phyloP scores from a whole-genome alignment of 2,888 invertebrate genomes.

The Piscicola geometra region DNA sequence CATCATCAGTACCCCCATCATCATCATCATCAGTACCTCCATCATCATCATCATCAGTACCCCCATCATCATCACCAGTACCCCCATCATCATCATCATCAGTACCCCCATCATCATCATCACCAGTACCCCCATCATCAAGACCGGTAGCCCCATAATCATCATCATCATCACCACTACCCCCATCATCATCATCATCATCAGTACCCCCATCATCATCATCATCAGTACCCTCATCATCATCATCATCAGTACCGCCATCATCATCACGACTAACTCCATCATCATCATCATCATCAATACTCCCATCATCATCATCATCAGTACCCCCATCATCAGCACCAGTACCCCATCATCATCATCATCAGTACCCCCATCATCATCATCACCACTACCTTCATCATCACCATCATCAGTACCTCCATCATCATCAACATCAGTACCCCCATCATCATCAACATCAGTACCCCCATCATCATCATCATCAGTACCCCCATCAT shows the following conservation, averaged over 20 bases:
- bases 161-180: conserved; percentile 61
- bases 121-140: too few relatives aligned
- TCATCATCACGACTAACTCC: neutral
- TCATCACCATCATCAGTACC: conserved; percentile 61
- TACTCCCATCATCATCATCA: conserved; percentile 72
- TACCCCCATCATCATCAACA: conserved; percentile 63
- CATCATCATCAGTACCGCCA: neutral
- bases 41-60: neutral
- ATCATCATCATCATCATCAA: conserved; percentile 52
- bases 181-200: conserved; percentile 56
- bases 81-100: conserved; percentile 50
- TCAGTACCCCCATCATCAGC: conserved; percentile 68
- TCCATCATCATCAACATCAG: conserved; percentile 71
- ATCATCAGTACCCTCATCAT: conserved; percentile 22
- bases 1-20: conserved; percentile 28
- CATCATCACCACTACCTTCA: conserved; percentile 67
- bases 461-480: neutral
- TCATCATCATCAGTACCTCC: conserved; percentile 23
- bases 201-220: conserved; percentile 27
- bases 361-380: conserved; percentile 72
- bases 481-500: conserved; percentile 62
- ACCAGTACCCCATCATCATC: conserved; percentile 59
- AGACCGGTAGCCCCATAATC: conserved; percentile 70
- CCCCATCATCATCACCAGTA: neutral
- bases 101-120: conserved; percentile 72